phyloP scores from a whole-genome alignment of 2,797 vertebrate species.

The Pelobates cultripes region DNA sequence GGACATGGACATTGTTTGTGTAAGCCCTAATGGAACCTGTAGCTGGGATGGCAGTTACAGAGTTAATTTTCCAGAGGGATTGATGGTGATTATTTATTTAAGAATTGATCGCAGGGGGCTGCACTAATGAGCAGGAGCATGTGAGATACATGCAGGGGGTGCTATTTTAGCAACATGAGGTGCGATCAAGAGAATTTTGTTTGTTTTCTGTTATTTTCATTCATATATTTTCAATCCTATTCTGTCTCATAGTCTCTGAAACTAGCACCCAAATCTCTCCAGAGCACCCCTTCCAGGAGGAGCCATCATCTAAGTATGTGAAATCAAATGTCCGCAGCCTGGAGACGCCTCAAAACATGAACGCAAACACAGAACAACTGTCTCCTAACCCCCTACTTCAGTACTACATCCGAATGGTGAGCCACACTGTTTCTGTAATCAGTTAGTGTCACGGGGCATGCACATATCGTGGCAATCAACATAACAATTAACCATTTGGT shows the following conservation, averaged over 20 bases:
- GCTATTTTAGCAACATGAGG: constrained; percentile 16
- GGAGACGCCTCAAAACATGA: constrained; percentile 33
- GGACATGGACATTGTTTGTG: too few relatives aligned
- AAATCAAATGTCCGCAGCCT: constrained; percentile 1
- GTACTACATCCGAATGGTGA: constrained; percentile 48
- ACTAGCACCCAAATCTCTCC: not conserved
- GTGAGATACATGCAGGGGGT: not conserved
- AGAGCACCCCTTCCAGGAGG: constrained; percentile 5
- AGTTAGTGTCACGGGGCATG: too few relatives aligned
- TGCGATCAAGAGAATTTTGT: constrained; percentile 25
- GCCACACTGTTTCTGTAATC: not conserved
- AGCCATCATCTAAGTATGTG: constrained; percentile 20
- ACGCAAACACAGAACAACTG: not conserved
- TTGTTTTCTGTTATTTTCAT: constrained; percentile 7
- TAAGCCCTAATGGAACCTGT: too few relatives aligned
- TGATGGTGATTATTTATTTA: constrained; percentile 38
- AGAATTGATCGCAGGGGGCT: constrained; percentile 7
- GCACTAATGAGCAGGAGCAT: constrained; percentile 34
- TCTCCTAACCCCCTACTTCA: constrained; percentile 30
- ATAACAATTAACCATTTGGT: too few relatives aligned
- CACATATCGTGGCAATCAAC: too few relatives aligned
- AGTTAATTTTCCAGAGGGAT: constrained; percentile 10
- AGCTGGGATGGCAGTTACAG: not conserved
- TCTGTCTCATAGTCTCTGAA: not conserved
- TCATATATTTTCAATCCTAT: not conserved